phyloP scores from a whole-genome alignment of 2,113 vertebrate species.

The Chaetura pelagica region DNA sequence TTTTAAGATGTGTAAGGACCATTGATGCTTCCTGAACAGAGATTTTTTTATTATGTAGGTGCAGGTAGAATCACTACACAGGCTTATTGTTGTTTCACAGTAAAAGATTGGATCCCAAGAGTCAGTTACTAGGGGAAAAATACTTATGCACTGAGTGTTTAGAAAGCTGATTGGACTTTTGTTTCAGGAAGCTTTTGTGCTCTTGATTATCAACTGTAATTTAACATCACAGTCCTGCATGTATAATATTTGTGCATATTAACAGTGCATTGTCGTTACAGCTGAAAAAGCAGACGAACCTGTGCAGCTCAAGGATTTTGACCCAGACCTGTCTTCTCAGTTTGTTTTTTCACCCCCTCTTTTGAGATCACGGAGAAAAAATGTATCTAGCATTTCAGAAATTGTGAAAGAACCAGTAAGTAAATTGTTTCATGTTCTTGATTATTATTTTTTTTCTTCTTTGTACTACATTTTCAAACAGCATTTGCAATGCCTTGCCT shows the following conservation, averaged over 20 bases:
- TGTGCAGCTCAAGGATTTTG: constrained; percentile 66
- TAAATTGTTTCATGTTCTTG: not conserved
- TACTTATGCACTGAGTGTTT: not conserved
- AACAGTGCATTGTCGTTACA: constrained; percentile 43
- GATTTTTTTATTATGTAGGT: not conserved
- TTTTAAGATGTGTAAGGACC: not conserved
- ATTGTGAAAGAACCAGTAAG: constrained; percentile 69
- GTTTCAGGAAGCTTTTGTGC: not conserved
- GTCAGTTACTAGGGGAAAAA: not conserved
- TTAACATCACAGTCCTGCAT: not conserved
- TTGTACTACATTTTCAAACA: not conserved
- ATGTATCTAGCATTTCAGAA: constrained; percentile 9
- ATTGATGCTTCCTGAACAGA: not conserved
- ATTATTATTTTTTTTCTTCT: not conserved
- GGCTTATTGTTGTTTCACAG: not conserved
- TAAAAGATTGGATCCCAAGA: not conserved
- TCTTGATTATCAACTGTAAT: not conserved
- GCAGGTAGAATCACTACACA: not conserved
- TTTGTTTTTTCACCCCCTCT: constrained; percentile 81
- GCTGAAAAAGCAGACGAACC: constrained; percentile 67
- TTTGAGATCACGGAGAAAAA: constrained; percentile 75
- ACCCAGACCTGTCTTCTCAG: constrained; percentile 73
- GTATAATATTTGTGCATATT: not conserved
- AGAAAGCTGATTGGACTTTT: not conserved
- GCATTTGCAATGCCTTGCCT: not conserved